Evolutionary conservation across 2,113 vertebrate genomes (phyloP), one percentile per base, ranked within the genome.

Genomic region (Ciconia maguari): DNA sequence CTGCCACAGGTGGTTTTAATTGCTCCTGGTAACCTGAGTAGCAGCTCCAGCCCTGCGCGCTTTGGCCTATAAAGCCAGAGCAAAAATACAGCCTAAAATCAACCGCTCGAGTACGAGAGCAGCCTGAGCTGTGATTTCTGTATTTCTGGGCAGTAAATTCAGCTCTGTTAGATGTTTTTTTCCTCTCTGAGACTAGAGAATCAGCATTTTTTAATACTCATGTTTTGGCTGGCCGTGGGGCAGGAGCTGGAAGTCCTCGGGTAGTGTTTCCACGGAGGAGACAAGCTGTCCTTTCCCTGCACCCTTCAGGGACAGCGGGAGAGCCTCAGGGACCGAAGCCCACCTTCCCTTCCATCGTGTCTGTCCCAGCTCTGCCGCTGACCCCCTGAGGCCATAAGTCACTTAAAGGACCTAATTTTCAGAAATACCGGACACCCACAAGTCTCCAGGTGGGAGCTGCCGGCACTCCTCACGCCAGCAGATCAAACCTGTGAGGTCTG

Each of bases 381-480:
- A 38, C 1, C 21, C 55, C 25, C 32, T 62, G 78, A 26, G 38
- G 30, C 44, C 36, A 32, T 27, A 9, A 52, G n/a, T 55, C 30
- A 41, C 66, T 57, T 27, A 36, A 44, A 76, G 51, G 27, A 15
- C 11, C 20, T 13, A 15, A 64, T 32, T 70, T 84, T 81, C 55
- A 89, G 22, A 54, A 83, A 48, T 46, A 6, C 14, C 0, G 6
- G 13, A 36, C 8, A 86, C 11, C n/a, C 1, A 0, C n/a, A 76
- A 77, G 64, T 62, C 71, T 88, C 44, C 0, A 2, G 29, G 29
- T 11, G 69, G 74, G 38, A 87, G 55, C 32, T 75, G n/a, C 16
- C 3, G 2, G 38, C 0, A 3, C 16, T 68, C 7, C 34, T 58
- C 16, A 12, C 5, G 1, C 32, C 2, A 1, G n/a, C 46, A 46